Conservation (phyloP, 2,113 vertebrate genomes). For the Neodontobutis hainanensis region DNA sequence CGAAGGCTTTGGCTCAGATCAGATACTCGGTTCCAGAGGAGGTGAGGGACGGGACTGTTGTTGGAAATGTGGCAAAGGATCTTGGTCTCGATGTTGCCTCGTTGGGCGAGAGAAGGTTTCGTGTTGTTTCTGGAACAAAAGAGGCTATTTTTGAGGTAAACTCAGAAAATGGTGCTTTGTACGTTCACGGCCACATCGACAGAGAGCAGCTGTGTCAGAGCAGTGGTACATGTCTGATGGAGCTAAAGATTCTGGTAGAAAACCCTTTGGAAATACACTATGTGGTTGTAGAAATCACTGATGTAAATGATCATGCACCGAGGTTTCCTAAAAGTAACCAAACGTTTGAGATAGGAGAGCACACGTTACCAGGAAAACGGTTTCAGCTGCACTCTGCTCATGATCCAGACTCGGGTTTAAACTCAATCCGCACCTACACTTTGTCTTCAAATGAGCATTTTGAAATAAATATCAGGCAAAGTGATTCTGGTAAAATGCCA, state of each 20-base stretch:
- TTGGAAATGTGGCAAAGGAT: slow-evolving; percentile 77
- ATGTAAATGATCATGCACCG: slow-evolving; percentile 72
- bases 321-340: slow-evolving; percentile 63
- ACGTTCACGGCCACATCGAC: slow-evolving; percentile 54
- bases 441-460: slow-evolving; percentile 54
- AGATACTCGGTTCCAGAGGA: slow-evolving; percentile 69
- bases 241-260: slow-evolving; percentile 75
- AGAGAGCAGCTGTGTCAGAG: slow-evolving; percentile 71
- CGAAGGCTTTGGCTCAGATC: slow-evolving; percentile 43
- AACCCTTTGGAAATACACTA: slow-evolving; percentile 76
- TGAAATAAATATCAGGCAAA: slow-evolving; percentile 62
- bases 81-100: slow-evolving; percentile 64
- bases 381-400: slow-evolving; percentile 69
- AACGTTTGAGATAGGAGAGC: slow-evolving; percentile 64
- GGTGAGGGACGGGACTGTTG: slow-evolving; percentile 46
- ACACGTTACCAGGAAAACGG: slow-evolving; percentile 52
- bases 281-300: slow-evolving; percentile 70
- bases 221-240: slow-evolving; percentile 62
- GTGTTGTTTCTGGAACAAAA: slow-evolving; percentile 67
- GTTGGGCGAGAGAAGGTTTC: slow-evolving; percentile 58
- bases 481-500: slow-evolving; percentile 62
- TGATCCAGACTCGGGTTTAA: slow-evolving; percentile 62
- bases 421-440: slow-evolving; percentile 54
- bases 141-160: slow-evolving; percentile 67
- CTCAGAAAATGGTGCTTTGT: slow-evolving; percentile 68